Percentiles rank a stretch among this genome's conserved stretches.
Conservation (phyloP, 2,797 vertebrate species). For the Parauchenoglanis ngamensis region DNA sequence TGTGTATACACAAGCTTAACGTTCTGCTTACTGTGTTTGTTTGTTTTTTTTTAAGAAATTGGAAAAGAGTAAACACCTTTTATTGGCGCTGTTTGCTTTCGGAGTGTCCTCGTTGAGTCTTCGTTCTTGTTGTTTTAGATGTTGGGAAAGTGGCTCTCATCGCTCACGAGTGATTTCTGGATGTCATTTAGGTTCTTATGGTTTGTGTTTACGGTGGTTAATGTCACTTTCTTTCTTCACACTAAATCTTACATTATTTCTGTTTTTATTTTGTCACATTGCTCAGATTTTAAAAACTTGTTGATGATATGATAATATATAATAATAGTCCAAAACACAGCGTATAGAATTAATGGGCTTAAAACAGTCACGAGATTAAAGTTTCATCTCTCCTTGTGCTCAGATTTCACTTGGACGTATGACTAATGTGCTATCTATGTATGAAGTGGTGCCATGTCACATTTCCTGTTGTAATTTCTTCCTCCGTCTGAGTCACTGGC, state of each 20-base stretch:
- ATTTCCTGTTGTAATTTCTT: conserved; percentile 20
- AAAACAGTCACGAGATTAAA: neutral
- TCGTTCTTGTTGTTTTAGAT: too few relatives aligned
- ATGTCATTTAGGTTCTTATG: neutral
- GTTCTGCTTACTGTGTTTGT: neutral
- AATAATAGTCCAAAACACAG: neutral
- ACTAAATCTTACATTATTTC: neutral
- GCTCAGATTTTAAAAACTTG: neutral
- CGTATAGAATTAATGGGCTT: neutral
- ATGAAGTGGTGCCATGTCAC: conserved; percentile 1
- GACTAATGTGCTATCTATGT: conserved; percentile 9
- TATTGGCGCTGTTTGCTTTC: neutral
- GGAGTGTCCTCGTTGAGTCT: neutral
- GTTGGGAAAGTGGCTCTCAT: neutral
- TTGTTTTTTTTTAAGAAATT: too few relatives aligned
- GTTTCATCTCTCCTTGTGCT: conserved; percentile 27
- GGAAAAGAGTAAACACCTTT: neutral
- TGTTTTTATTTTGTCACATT: neutral
- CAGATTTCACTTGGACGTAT: conserved; percentile 17
- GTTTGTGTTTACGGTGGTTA: neutral
- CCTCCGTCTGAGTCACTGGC: conserved; percentile 1
- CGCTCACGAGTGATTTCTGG: neutral
- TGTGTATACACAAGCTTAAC: neutral
- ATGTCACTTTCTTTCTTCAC: neutral
- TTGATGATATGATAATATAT: too few relatives aligned